phyloP scores from a whole-genome alignment of 2,888 invertebrate species.

The Hesperia comma region DNA sequence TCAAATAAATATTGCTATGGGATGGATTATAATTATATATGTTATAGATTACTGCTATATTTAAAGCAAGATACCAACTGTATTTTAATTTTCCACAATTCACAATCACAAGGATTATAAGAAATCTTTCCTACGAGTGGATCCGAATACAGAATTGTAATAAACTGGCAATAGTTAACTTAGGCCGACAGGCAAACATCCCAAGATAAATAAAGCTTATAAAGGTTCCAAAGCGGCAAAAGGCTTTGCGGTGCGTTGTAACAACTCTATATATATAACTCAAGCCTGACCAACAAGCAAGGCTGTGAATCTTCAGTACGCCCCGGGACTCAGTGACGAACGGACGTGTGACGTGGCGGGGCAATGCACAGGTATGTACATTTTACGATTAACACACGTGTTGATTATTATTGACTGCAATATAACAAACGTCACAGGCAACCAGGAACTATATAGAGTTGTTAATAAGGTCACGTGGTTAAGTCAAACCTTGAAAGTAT shows the following conservation, averaged over 20 bases:
- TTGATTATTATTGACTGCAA: not conserved
- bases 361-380: conserved; percentile 62
- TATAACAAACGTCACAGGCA: not conserved
- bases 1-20: too few relatives aligned
- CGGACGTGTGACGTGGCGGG: conserved; percentile 47
- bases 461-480: not conserved
- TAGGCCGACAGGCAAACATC: not conserved
- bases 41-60: too few relatives aligned
- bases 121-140: too few relatives aligned
- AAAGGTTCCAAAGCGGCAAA: too few relatives aligned
- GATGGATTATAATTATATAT: too few relatives aligned
- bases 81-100: too few relatives aligned
- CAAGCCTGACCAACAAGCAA: conserved; percentile 52
- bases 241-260: conserved; percentile 40
- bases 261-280: conserved; percentile 57
- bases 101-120: too few relatives aligned
- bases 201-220: conserved; percentile 4
- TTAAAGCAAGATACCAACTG: too few relatives aligned
- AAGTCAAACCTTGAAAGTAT: conserved; percentile 9
- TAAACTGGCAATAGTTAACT: too few relatives aligned
- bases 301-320: conserved; percentile 56
- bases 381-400: conserved; percentile 6
- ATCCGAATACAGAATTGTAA: too few relatives aligned
- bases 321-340: conserved; percentile 50
- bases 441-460: not conserved